These are phyloP conservation scores for Aricia agestis DNA, from an alignment of 1,140 invertebrate genomes.

Conservation along the genomic window DNA sequence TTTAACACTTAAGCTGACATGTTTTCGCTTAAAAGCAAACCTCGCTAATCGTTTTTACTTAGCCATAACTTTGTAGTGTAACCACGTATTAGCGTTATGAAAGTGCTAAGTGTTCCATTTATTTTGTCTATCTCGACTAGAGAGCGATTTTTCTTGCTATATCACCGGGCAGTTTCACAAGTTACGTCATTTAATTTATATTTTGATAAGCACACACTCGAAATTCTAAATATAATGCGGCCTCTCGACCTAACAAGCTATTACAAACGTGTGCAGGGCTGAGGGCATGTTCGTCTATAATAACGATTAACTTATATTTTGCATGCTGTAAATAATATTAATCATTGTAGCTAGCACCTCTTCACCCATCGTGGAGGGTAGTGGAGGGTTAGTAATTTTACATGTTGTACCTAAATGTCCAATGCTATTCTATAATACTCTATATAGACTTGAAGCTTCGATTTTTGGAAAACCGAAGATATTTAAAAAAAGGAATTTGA, in stretches of 20 bases:
- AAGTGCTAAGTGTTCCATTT: neutral
- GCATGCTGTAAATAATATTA: too few species aligned
- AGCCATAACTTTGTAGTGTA: neutral
- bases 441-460: too few species aligned
- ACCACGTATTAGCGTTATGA: slow-evolving; percentile 4
- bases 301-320: too few species aligned
- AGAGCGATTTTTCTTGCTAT: neutral
- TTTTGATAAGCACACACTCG: neutral
- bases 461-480: too few species aligned
- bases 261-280: too few species aligned
- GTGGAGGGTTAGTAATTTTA: too few species aligned
- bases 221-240: neutral
- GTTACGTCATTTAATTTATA: neutral
- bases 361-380: too few species aligned
- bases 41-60: neutral
- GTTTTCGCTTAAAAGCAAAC: neutral
- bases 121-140: neutral
- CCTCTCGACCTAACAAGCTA: neutral
- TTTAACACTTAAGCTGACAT: neutral
- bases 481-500: too few species aligned
- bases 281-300: too few species aligned
- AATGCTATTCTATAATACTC: too few species aligned
- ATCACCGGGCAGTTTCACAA: neutral
- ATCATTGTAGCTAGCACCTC: too few species aligned
- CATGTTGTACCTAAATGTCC: too few species aligned